Percentiles rank a stretch among this genome's conserved stretches.
Conservation (phyloP, 2,888 invertebrate genomes). For the Steromphala cineraria region DNA sequence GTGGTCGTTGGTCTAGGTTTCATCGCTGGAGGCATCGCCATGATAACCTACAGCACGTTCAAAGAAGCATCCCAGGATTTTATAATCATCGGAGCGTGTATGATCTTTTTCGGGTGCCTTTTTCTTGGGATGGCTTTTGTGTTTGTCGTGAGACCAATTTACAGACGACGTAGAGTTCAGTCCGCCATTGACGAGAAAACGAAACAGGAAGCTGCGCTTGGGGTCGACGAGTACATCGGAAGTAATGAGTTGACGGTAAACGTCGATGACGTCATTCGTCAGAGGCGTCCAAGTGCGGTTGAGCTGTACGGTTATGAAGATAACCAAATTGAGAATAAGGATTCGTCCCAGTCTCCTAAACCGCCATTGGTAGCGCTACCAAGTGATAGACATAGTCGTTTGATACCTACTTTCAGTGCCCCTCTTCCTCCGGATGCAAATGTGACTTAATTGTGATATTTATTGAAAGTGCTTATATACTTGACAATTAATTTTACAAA, state of each 20-base stretch:
- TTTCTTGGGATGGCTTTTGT: not conserved
- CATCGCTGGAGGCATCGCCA: not conserved
- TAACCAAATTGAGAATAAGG: not conserved
- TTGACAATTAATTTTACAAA: too few species aligned
- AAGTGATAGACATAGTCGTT: not conserved
- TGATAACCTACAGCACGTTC: not conserved
- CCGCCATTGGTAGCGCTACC: not conserved
- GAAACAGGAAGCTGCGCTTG: not conserved
- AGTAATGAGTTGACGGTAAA: not conserved
- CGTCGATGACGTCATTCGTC: not conserved
- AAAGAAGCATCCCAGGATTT: not conserved
- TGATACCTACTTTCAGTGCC: not conserved
- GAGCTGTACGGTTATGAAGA: not conserved
- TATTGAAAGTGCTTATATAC: not conserved
- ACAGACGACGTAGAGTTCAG: not conserved
- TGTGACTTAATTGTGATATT: not conserved
- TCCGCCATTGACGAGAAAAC: constrained; percentile 1
- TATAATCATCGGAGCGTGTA: not conserved
- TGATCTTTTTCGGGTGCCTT: not conserved
- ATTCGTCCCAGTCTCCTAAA: not conserved
- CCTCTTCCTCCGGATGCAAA: not conserved
- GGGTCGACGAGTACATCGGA: not conserved
- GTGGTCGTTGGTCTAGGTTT: not conserved
- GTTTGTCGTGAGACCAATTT: not conserved
- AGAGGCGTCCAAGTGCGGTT: not conserved